Evolutionary conservation across 2,113 vertebrate species (phyloP).

Genomic region (Hyla sarda): DNA sequence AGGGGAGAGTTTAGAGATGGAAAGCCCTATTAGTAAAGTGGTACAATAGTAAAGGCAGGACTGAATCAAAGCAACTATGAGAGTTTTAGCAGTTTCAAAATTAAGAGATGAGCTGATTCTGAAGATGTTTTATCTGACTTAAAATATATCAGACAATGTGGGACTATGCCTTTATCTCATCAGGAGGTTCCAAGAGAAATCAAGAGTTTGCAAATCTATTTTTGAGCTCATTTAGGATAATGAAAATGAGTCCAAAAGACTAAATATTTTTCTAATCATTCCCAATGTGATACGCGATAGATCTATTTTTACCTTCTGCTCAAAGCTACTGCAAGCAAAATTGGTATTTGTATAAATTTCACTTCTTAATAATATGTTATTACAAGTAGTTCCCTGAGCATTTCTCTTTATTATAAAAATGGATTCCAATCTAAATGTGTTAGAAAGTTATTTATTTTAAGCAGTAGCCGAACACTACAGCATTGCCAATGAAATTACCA

Average conservation of each 20-base stretch:
- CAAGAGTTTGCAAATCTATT: not conserved
- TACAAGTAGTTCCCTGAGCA: conserved; percentile 6
- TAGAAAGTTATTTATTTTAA: conserved; percentile 48
- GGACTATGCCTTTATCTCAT: no score
- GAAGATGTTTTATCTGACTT: no score
- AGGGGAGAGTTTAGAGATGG: no score
- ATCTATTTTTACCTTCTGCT: not conserved
- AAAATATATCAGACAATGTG: no score
- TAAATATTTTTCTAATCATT: not conserved
- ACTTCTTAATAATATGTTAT: conserved; percentile 27
- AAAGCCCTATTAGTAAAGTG: no score
- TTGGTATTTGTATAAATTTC: not conserved
- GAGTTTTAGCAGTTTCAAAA: no score
- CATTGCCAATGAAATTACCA: conserved; percentile 44
- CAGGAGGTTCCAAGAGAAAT: not conserved
- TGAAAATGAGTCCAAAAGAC: not conserved
- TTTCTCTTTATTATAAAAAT: conserved; percentile 25
- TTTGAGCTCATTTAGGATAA: no score
- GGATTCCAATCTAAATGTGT: conserved; percentile 31
- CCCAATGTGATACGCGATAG: not conserved
- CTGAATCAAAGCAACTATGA: no score
- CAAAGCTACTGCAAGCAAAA: not conserved
- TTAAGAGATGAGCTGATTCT: no score
- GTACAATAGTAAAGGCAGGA: no score
- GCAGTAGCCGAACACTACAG: conserved; percentile 9